Evolutionary conservation across 2,113 vertebrate genomes (phyloP).

Genomic region (Rhizomys pruinosus): DNA sequence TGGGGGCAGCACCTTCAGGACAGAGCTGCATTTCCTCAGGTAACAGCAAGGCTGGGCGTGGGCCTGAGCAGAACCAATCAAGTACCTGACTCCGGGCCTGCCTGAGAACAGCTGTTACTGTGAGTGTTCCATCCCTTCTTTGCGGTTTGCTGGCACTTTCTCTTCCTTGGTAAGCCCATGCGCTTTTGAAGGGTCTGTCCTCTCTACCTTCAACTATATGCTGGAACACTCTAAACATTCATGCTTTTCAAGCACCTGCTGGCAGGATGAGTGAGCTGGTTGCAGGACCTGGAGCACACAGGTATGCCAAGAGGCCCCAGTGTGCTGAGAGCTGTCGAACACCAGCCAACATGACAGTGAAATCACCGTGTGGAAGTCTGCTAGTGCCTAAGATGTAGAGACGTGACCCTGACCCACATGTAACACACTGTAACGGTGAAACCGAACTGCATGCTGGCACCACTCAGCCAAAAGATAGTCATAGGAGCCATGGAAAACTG

Average conservation of each 20-base stretch:
- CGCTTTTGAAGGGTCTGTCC: neutral
- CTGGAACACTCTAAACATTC: neutral
- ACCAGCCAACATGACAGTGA: neutral
- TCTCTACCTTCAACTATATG: neutral
- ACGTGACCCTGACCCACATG: neutral
- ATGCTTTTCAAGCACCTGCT: neutral
- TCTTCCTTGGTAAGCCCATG: neutral
- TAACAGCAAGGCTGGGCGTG: neutral
- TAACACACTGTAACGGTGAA: neutral
- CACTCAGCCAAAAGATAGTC: neutral
- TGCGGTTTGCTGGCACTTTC: neutral
- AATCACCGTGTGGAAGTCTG: neutral
- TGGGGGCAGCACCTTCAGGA: neutral
- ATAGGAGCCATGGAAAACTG: neutral
- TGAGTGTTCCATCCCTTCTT: neutral
- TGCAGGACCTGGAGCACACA: neutral
- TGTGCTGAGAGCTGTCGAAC: neutral
- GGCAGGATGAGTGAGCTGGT: neutral
- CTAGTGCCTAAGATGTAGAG: neutral
- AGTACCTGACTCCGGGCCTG: neutral
- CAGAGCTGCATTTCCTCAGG: too few species aligned
- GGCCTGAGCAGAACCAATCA: neutral
- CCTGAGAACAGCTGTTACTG: accelerated
- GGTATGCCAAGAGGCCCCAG: neutral
- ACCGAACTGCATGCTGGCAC: neutral